phyloP scores from a whole-genome alignment of 2,888 invertebrate genomes.

The Elmis aenea region DNA sequence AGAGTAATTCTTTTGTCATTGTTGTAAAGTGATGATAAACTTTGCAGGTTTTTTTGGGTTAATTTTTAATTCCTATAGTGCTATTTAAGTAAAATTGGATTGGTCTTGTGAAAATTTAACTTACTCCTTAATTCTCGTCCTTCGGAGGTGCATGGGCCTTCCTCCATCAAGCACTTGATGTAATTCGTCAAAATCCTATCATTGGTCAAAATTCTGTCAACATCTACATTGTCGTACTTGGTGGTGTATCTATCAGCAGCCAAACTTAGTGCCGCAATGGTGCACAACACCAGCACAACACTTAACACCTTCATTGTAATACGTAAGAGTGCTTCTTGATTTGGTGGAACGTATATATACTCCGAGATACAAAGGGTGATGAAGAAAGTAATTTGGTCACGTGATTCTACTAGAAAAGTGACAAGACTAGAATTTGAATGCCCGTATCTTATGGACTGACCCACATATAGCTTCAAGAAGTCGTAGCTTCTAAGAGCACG shows the following conservation, averaged over 20 bases:
- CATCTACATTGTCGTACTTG: slow-evolving; percentile 54
- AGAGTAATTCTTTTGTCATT: too few species aligned
- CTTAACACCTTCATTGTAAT: slow-evolving; percentile 27
- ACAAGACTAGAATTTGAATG: slow-evolving; percentile 1
- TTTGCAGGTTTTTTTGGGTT: too few species aligned
- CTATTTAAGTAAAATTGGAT: too few species aligned
- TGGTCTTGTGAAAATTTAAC: slow-evolving; percentile 35
- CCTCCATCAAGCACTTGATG: slow-evolving; percentile 57
- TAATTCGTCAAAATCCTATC: slow-evolving; percentile 55
- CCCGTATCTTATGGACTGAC: not conserved
- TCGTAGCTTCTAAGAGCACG: not conserved
- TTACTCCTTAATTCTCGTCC: slow-evolving; percentile 58
- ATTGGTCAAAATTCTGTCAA: slow-evolving; percentile 55
- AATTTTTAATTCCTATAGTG: too few species aligned
- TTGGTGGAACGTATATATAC: not conserved
- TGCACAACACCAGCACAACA: slow-evolving; percentile 35
- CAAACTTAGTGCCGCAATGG: slow-evolving; percentile 28
- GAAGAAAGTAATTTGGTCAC: slow-evolving; percentile 36
- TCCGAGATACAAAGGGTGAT: slow-evolving; percentile 21
- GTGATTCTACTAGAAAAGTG: slow-evolving; percentile 22
- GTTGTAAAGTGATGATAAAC: too few species aligned
- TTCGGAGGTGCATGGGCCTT: slow-evolving; percentile 56
- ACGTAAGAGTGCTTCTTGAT: not conserved
- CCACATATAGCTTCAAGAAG: not conserved
- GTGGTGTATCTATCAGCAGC: slow-evolving; percentile 41